Evolutionary conservation across 2,113 vertebrate species (phyloP).

Genomic region (Ia io): DNA sequence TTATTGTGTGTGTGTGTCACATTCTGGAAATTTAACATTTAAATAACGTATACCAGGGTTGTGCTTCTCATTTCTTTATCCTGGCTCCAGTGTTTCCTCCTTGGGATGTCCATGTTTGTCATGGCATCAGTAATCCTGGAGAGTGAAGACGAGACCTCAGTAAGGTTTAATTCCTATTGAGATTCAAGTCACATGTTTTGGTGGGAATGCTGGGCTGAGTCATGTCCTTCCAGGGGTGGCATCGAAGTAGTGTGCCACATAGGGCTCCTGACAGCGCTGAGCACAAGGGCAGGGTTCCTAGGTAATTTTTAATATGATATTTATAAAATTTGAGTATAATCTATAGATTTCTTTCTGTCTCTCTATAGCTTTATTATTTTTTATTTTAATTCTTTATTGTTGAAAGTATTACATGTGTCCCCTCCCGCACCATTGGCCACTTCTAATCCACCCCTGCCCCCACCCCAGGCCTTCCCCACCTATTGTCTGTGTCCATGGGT

Average conservation of each 20-base stretch:
- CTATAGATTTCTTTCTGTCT: neutral
- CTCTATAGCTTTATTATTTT: no score
- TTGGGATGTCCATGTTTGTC: neutral
- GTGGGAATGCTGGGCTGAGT: neutral
- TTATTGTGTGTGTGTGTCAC: neutral
- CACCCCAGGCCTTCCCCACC: no score
- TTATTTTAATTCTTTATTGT: no score
- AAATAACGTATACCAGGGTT: neutral
- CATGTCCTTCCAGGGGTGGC: neutral
- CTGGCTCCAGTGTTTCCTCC: neutral
- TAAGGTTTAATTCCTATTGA: neutral
- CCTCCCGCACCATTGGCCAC: neutral
- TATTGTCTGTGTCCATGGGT: no score
- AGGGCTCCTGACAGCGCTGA: neutral
- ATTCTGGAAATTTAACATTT: neutral
- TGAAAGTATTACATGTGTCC: neutral
- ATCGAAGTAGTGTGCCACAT: neutral
- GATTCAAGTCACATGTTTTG: neutral
- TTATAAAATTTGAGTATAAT: neutral
- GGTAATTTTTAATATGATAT: neutral
- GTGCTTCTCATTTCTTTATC: neutral
- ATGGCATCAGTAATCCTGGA: fast-evolving
- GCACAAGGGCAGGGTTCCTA: neutral
- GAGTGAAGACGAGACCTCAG: neutral
- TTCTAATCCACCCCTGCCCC: no score